Base-by-base conservation (phyloP, 1,140 invertebrate genomes). In the Mactra quadrangularis region DNA sequence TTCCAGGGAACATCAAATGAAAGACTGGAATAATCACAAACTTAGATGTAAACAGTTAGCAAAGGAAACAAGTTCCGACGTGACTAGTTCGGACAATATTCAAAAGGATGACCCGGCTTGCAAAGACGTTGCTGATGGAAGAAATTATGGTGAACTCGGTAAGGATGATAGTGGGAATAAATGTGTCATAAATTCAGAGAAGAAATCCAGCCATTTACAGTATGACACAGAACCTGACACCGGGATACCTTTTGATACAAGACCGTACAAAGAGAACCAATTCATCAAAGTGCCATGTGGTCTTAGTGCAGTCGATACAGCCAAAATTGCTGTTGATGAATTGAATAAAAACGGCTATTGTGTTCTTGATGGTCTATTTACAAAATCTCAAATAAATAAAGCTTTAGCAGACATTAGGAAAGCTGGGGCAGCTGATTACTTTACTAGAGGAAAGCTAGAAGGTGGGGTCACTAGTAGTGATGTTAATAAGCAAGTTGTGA, bases 321-420 rank as follows among this genome's bases (percentile, higher is more conserved):
- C 75, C 7, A 53, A 60, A 64, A n/a, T 52, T 35, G 75, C 59
- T 3, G 62, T 78, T 50, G 22, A 78, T 19, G 52, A 19, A 3
- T 38, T 78, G 47, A 78, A 78, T 27, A 17, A 64, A n/a, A 38
- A 66, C 17, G 76, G 76, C 83, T 95, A 98, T 41, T 98, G 97
- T 94, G 97, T 98, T 57, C 95, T 98, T 22, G 96, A 99, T 93
- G 96, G 97, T 94, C 98, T 99, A 91, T 93, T 98, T 27, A 97
- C 97, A 55, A 93, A 93, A 62, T 95, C 96, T 53, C 94, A 95
- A 83, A 97, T 97, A 72, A 93, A 95, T n/a, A 93, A 95, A 22
- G 96, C 98, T 77, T 92, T 98, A 19, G 94, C 95, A 74, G 97
- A 99, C 94, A 97, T 98, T n/a, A 93, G 96, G 85, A 81, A 59